A percentile compares a stretch with the other conserved stretches of the same genome.
These are phyloP conservation scores for Halcyon badia DNA, from an alignment of 2,797 vertebrate species.

Conservation along the genomic window DNA sequence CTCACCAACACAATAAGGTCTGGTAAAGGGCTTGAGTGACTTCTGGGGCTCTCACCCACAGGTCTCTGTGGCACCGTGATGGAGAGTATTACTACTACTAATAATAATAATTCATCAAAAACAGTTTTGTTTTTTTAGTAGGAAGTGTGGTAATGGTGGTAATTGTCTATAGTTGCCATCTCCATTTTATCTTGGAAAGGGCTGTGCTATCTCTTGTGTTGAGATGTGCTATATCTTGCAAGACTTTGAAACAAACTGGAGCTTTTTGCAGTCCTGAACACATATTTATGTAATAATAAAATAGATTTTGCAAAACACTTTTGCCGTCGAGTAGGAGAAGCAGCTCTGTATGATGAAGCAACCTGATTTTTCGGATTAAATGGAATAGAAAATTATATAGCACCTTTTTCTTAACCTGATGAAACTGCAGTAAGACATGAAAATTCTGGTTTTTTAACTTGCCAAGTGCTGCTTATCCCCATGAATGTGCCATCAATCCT, in stretches of 20 bases:
- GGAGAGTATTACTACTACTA: neutral
- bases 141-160: neutral
- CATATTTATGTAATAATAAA: neutral
- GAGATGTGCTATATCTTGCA: rapidly evolving
- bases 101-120: too few relatives aligned
- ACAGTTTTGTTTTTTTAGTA: too few relatives aligned
- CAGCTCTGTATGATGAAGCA: neutral
- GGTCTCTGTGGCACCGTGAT: rapidly evolving
- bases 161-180: rapidly evolving
- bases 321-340: neutral
- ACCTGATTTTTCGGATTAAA: neutral
- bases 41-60: neutral
- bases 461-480: neutral
- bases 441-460: neutral
- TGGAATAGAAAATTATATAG: neutral
- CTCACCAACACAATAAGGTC: neutral
- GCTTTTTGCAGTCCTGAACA: neutral
- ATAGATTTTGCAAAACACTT: neutral
- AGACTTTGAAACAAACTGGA: neutral
- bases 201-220: too few relatives aligned
- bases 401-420: neutral
- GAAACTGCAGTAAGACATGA: neutral
- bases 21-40: neutral
- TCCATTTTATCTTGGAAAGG: neutral
- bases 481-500: neutral